Base-by-base conservation (phyloP, 2,113 vertebrate genomes). In the Polyodon spathula region DNA sequence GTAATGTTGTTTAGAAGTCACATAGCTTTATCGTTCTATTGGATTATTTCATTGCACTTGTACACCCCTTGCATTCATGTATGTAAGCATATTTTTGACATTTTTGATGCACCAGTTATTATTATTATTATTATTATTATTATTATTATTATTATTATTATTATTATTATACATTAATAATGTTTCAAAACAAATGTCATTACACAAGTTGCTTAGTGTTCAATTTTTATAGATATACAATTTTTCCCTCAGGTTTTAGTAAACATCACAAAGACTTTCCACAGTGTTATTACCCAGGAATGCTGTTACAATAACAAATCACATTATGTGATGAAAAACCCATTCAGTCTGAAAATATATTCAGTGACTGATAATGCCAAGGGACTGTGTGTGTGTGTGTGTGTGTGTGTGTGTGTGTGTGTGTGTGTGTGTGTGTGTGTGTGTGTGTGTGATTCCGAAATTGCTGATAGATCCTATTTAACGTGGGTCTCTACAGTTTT, bases 371-470 rank as follows among this genome's bases (percentile, higher is more conserved):
- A 37, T 58, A 53, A 54, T 12, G 46, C 27, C 53, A 4, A 38
- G 41, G 39, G 59, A 59, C 41, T 54, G 50, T 37, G 54, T 38
- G 10, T 63, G 51, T 64, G 5, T 38, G 10, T 63, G 51, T 64
- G 5, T n/a, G n/a, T 54, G 50, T 37, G 54, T 38, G 10, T 63
- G 51, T 64, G 5, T 38, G 10, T 63, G 51, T 64, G 5, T 54
- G 50, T 37, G 54, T 38, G 10, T 63, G 51, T 64, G 5, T 38
- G 10, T 63, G 51, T 64, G 5, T 54, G 50, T 37, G 54, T 38
- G 10, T 63, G 51, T 64, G 5, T 38, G 10, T 63, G 51, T 64
- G 5, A n/a, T n/a, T n/a, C n/a, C n/a, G n/a, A n/a, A 59, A 59
- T 59, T 39, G 14, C 48, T 41, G 40, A 14, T n/a, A 43, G 4